phyloP scores from a whole-genome alignment of 30 jellyfish, hydroid and myxozoan genomes.

The Cassiopea andromeda region DNA sequence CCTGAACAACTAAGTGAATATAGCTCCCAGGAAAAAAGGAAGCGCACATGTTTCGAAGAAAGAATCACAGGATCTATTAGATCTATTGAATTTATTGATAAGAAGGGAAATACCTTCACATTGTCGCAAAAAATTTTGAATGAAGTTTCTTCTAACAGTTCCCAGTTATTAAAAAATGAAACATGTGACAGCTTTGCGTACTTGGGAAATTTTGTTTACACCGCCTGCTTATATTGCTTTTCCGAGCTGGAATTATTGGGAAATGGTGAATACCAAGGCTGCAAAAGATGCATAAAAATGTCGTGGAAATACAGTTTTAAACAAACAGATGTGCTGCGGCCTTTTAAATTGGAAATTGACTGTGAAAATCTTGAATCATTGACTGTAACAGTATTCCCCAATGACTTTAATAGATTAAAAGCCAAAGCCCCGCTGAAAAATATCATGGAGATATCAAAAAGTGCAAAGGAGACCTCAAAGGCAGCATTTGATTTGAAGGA shows the following conservation, averaged over 20 bases:
- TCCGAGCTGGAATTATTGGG: conserved; percentile 9
- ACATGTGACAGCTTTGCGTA: not conserved
- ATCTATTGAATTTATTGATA: conserved; percentile 5
- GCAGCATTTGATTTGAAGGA: not conserved
- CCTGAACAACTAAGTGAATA: not conserved
- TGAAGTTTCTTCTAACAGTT: not conserved
- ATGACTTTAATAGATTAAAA: conserved; percentile 9
- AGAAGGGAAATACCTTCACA: not conserved
- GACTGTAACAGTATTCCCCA: conserved; percentile 34
- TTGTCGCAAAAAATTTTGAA: conserved; percentile 6
- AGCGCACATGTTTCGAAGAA: not conserved
- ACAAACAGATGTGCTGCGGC: conserved; percentile 24
- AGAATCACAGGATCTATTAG: not conserved
- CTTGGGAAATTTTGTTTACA: conserved; percentile 8
- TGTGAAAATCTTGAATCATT: not conserved
- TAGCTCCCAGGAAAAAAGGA: not conserved
- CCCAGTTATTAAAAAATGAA: not conserved
- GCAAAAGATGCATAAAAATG: conserved; percentile 14
- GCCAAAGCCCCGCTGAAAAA: not conserved
- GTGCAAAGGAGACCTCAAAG: not conserved
- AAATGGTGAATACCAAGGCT: not conserved
- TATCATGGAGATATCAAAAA: conserved; percentile 7
- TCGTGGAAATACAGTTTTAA: conserved; percentile 36
- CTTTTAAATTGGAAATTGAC: conserved; percentile 11
- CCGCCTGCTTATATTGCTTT: conserved; percentile 21